A percentile compares a stretch with the other conserved stretches of the same genome.
Evolutionary conservation across 2,113 vertebrate species (phyloP).

Genomic region (Colinus virginianus): DNA sequence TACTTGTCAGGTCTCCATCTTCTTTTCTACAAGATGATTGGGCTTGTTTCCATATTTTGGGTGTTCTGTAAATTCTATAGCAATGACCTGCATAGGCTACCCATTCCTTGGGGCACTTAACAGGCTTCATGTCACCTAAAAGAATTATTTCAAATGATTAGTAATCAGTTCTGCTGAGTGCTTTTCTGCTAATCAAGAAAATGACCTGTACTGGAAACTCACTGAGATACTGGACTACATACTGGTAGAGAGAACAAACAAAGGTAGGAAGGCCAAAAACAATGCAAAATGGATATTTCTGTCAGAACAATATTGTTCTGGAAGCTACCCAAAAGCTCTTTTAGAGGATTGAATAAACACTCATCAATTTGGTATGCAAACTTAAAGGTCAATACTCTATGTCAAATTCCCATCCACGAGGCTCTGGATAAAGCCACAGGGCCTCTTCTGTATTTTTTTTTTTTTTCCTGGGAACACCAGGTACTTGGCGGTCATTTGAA

Average conservation of each 20-base stretch:
- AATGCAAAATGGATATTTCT: background rate
- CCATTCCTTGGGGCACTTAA: conserved; percentile 87
- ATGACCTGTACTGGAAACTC: background rate
- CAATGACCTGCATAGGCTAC: conserved; percentile 88
- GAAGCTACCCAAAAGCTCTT: background rate
- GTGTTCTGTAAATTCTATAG: conserved; percentile 85
- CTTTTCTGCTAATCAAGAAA: background rate
- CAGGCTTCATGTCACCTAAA: conserved; percentile 78
- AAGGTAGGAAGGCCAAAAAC: background rate
- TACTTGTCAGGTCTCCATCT: conserved; percentile 87
- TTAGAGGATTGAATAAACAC: background rate
- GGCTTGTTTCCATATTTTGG: conserved; percentile 87
- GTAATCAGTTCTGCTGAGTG: background rate
- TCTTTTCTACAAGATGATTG: conserved; percentile 86
- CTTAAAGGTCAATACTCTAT: background rate
- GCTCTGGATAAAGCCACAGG: background rate
- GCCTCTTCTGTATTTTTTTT: background rate
- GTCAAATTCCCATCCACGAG: background rate
- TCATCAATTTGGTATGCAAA: background rate
- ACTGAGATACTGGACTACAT: background rate
- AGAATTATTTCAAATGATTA: background rate
- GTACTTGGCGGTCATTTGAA: rapidly evolving
- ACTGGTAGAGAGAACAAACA: background rate
- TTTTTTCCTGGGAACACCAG: background rate
- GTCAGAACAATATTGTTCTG: background rate